Percentiles rank a stretch among this genome's conserved stretches.
These are phyloP conservation scores for Mesocentrotus franciscanus DNA, from an alignment of 53 echinoderm and acorn worm species.

Conservation along the genomic window DNA sequence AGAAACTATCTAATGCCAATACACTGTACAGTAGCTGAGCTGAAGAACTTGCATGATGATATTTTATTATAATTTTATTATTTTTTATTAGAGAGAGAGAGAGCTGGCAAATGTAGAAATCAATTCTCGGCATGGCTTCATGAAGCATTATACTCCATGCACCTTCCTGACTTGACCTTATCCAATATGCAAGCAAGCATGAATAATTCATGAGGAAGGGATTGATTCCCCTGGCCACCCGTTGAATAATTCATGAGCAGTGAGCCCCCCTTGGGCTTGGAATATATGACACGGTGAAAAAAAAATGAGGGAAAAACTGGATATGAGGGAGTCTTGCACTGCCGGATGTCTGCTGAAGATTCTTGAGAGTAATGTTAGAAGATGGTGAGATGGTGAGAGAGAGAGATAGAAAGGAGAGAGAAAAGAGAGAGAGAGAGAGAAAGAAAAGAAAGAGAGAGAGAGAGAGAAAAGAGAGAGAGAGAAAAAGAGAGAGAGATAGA, in stretches of 20 bases:
- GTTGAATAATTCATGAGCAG: constrained; percentile 35
- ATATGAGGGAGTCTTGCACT: not conserved
- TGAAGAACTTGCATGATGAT: not conserved
- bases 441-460: too few relatives aligned
- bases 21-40: not conserved
- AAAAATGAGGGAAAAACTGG: not conserved
- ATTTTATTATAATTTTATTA: not conserved
- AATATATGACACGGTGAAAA: constrained; percentile 11
- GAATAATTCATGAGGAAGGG: constrained; percentile 34
- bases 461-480: rapidly evolving
- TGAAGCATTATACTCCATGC: not conserved
- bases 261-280: constrained; percentile 25
- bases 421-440: too few relatives aligned
- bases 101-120: constrained; percentile 48
- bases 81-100: not conserved
- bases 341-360: not conserved
- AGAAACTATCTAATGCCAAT: not conserved
- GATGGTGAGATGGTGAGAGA: not conserved
- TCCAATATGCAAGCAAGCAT: constrained; percentile 19
- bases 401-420: too few relatives aligned
- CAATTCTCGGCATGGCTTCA: constrained; percentile 25
- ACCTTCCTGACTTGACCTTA: not conserved
- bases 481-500: too few relatives aligned
- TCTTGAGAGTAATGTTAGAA: not conserved
- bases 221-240: constrained; percentile 9